Base-by-base conservation (phyloP, 2,797 vertebrate species). In the Pelochelys cantorii region DNA sequence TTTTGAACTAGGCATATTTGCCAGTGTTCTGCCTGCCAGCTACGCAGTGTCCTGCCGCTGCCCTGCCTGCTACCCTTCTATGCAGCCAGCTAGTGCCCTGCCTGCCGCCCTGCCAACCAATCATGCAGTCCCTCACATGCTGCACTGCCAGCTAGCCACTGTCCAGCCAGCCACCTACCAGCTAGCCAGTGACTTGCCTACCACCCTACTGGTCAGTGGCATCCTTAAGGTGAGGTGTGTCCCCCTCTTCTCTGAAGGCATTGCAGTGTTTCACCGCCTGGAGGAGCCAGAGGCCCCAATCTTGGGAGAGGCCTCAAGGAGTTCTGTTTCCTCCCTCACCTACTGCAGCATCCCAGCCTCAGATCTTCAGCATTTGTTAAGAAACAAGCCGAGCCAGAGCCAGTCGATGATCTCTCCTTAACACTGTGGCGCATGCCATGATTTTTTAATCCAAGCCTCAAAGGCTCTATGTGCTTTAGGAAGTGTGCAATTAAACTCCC, bases 361-460 rank as follows among this genome's bases (percentile, higher is more conserved):
- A 0, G 31, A 3, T 83, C 81, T 11, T 4, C 0, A 5, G 79
- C 2, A 27, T 89, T 20, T 65, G 78, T 15, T 53, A 22, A 77
- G 86, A 57, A 90, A 85, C 84, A 91, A 89, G 87, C 60, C 5
- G 20, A 2, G 34, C 7, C 2, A 80, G 27, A 84, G 56, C 87
- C 62, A 14, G 95, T 94, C 42, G 42, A 48, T 92, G 2, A 83
- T 60, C 86, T 82, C 89, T 60, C 82, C 92, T 94, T 31, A 6
- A 81, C 59, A 77, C 94, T 81, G 82, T 42, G 0, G 87, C 80
- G 92, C 9, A 0, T 22, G 84, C 87, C 94, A 97, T 98, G 97
- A 97, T 97, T 97, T 97, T 98, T 98, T 98, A 93, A 98, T 98
- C 97, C 42, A 48, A 42, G 42, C 42, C 42, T 42, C 42, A 97